These are phyloP conservation scores for Wasmannia auropunctata DNA, from an alignment of 1,140 invertebrate species.

Conservation along the genomic window DNA sequence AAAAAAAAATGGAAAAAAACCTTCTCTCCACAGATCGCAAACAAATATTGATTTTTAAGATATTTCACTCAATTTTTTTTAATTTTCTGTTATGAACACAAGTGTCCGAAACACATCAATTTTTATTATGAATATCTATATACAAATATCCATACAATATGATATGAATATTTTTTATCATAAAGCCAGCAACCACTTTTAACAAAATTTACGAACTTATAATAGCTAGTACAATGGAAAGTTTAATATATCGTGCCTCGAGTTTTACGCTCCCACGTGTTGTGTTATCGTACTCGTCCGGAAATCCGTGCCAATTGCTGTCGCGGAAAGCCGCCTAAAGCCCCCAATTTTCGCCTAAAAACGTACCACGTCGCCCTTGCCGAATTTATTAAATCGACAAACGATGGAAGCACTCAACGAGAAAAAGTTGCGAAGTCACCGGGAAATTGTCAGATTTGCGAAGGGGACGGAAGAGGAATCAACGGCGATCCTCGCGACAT, in stretches of 20 bases:
- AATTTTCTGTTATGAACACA: neutral
- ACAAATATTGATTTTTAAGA: neutral
- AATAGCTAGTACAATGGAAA: neutral
- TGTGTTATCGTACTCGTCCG: neutral
- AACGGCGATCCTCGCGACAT: neutral
- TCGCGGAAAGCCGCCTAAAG: constrained; percentile 16
- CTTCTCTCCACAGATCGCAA: neutral
- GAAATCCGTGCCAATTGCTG: constrained; percentile 44
- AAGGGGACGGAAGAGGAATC: neutral
- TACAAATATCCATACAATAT: neutral
- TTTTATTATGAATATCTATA: neutral
- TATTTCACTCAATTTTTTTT: neutral
- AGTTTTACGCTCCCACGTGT: neutral
- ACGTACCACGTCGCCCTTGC: neutral
- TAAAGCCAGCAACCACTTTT: neutral
- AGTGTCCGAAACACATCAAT: neutral
- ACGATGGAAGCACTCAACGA: constrained; percentile 9
- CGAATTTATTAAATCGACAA: constrained; percentile 43
- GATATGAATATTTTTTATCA: neutral
- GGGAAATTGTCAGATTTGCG: constrained; percentile 6
- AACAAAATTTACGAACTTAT: neutral
- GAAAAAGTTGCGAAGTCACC: constrained; percentile 27
- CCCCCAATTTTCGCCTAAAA: constrained; percentile 26
- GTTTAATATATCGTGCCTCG: neutral
- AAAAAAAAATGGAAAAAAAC: neutral